A percentile compares a stretch with the other conserved stretches of the same genome.
Conservation (phyloP, 2,888 invertebrate species). For the Xylocampa areola region DNA sequence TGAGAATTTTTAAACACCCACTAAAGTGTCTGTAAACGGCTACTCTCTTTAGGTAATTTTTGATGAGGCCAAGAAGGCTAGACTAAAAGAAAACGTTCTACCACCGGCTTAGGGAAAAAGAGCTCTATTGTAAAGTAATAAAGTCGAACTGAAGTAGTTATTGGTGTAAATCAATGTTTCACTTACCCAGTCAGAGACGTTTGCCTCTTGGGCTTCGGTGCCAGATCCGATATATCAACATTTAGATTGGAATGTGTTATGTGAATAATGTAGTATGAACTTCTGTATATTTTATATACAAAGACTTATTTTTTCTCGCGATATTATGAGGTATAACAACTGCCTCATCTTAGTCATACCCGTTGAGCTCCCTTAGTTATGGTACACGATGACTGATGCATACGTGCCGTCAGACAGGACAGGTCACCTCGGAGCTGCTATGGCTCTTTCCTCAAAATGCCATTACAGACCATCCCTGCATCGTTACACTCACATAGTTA, state of each 20-base stretch:
- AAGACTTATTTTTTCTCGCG: too few species aligned
- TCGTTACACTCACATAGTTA: too few species aligned
- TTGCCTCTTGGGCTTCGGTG: constrained; percentile 48
- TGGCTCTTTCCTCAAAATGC: too few species aligned
- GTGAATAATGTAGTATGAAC: constrained; percentile 10
- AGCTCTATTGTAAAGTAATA: constrained; percentile 22
- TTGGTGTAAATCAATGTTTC: constrained; percentile 52
- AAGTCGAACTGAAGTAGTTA: constrained; percentile 22
- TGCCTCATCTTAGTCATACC: too few species aligned
- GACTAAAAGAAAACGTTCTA: constrained; percentile 38
- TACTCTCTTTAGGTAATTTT: constrained; percentile 62
- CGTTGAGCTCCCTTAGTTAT: too few species aligned
- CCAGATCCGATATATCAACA: constrained; percentile 36
- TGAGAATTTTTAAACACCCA: constrained; percentile 64
- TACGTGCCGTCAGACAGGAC: too few species aligned
- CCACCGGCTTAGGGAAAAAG: constrained; percentile 31
- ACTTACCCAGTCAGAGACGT: constrained; percentile 47
- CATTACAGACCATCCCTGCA: too few species aligned
- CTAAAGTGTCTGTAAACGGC: constrained; percentile 57
- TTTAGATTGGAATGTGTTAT: constrained; percentile 31
- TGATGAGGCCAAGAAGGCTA: constrained; percentile 52
- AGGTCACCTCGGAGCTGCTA: too few species aligned
- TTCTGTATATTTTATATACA: constrained; percentile 1
- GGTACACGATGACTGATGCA: too few species aligned
- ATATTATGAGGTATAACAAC: too few species aligned